Base-by-base conservation (phyloP, 2,888 invertebrate species). In the Lingula anatina region DNA sequence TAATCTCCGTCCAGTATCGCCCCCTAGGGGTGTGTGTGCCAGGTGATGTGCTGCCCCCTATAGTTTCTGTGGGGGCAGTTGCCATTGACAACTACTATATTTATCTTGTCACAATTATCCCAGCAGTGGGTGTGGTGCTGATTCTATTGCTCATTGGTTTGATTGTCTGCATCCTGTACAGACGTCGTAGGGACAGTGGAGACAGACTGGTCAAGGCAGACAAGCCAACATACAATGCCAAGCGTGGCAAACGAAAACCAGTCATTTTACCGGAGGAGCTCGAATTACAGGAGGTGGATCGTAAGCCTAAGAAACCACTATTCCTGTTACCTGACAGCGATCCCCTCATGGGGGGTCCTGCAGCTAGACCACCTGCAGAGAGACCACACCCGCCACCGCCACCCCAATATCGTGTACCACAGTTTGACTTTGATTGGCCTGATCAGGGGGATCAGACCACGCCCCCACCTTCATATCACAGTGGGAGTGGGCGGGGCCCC, bases 181-280 rank as follows among this genome's bases (percentile, higher is more conserved):
- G 41, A n/a, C 35, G 41, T 12, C 46, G 49, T n/a, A 50, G 41
- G 15, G 47, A 42, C 50, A 48, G 25, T 31, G 54, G 35, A 38
- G 47, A 28, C 21, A 47, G 23, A 20, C 38, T 59, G 2, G 46
- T 58, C 15, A 57, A 58, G 15, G 54, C 59, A 3, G 65, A 66
- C 35, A 65, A 65, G 40, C 62, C 64, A 3, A 53, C 58, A 5
- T 66, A 63, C 43, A 53, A 59, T 20, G 62, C 65, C 36, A 65
- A 68, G 36, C 53, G 68, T 20, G 58, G 64, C 9, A n/a, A n/a
- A n/a, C n/a, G n/a, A n/a, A n/a, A n/a, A n/a, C 67, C 67, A 2
- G 62, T 68, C 7, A 60, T 68, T 31, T 60, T 70, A 31, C 68
- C 65, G 18, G 62, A 62, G 15, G 70, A 70, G 42, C 35, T 64